A percentile compares a stretch with the other conserved stretches of the same genome.
Evolutionary conservation across 1,140 invertebrate genomes (phyloP).

Genomic region (Drosophila albomicans): DNA sequence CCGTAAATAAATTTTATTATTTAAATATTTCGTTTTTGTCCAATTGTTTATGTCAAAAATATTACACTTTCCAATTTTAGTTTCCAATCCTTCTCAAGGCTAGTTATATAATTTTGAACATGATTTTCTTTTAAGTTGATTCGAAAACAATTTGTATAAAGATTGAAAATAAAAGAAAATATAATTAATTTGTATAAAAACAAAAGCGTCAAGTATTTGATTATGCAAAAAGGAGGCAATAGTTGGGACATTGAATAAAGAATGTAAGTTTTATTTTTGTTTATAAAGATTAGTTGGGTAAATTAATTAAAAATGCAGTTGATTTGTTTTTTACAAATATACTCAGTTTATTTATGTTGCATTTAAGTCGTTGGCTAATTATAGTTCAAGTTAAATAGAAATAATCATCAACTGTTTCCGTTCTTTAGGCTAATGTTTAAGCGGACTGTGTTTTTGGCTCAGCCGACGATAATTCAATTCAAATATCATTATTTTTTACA

Average conservation of each 20-base stretch:
- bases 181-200: slow-evolving; percentile 48
- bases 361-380: slow-evolving; percentile 66
- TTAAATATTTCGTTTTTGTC: slow-evolving; percentile 47
- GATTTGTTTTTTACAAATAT: slow-evolving; percentile 65
- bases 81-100: slow-evolving; percentile 9
- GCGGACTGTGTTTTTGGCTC: slow-evolving; percentile 27
- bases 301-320: too few species aligned
- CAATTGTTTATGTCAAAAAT: slow-evolving; percentile 37
- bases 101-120: slow-evolving; percentile 2
- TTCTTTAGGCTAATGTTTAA: slow-evolving; percentile 27
- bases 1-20: slow-evolving; percentile 69
- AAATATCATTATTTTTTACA: slow-evolving; percentile 37
- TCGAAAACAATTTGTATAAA: slow-evolving; percentile 49
- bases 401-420: slow-evolving; percentile 6
- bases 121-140: slow-evolving; percentile 13
- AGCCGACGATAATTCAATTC: slow-evolving; percentile 25
- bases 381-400: slow-evolving; percentile 52
- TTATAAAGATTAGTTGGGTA: too few species aligned
- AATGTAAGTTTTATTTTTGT: too few species aligned
- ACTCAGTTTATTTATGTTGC: slow-evolving; percentile 73
- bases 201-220: slow-evolving; percentile 11
- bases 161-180: slow-evolving; percentile 59
- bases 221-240: neutral
- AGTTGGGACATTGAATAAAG: too few species aligned
- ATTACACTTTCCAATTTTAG: slow-evolving; percentile 34